Base-by-base conservation (phyloP, 2,888 invertebrate species). In the Heliconius erato region DNA sequence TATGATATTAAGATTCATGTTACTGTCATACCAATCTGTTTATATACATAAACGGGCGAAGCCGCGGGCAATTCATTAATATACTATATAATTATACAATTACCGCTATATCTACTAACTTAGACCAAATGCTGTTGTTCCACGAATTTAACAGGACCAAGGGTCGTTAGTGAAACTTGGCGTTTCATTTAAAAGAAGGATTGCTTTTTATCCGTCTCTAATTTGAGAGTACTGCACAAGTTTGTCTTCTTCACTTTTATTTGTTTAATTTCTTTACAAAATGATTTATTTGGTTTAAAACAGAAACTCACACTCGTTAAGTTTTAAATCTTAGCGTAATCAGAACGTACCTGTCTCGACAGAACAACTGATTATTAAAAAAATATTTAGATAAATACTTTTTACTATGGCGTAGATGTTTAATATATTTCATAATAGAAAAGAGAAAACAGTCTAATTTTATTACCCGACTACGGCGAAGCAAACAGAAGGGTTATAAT, bases 111-210 rank as follows among this genome's bases (percentile, higher is more conserved):
- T 28, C 7, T 16, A 0, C 44, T 78, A 68, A 28, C 28, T 44
- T 32, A 16, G 44, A 28, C 78, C 44, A 9, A 14, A 28, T 44
- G 49, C 67, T 77, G 77, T 69, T 71, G 59, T 79, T 79, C 40
- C 63, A 79, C n/a, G 40, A 79, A 54, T 79, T 79, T 40, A 59
- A 40, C 68, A 76, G 68, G 68, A 76, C 76, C 80, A 74, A 76
- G 86, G 90, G 89, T 92, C 91, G 92, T 93, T 93, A 92, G 90
- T 88, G 87, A 89, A 91, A 91, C 90, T 91, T 92, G 92, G 91
- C 92, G 88, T 93, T 93, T 91, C 90, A 89, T 92, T 91, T 90
- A 91, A 92, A 92, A 92, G 91, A 92, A 92, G 91, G 89, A 92
- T 92, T 91, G 89, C 89, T 90, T 91, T 91, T 84, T 90, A 88